Conservation (phyloP, 2,797 vertebrate species). For the Catamblyrhynchus diadema region DNA sequence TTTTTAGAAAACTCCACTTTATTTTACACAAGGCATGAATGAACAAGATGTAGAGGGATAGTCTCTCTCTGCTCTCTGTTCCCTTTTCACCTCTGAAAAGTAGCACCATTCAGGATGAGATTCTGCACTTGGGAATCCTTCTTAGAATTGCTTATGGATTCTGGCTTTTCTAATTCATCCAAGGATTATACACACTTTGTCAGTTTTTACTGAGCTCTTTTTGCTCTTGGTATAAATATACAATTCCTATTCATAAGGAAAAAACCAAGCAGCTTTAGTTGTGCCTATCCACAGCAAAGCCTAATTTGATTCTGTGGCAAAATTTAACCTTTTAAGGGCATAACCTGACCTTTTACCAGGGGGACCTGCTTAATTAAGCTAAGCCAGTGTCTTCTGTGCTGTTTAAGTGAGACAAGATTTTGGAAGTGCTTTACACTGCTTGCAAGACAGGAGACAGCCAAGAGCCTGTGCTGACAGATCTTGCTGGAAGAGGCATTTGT, state of each 20-base stretch:
- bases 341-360: neutral
- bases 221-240: neutral
- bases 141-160: neutral
- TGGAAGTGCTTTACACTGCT: neutral
- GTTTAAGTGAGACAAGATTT: neutral
- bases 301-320: neutral
- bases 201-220: neutral
- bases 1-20: neutral
- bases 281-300: neutral
- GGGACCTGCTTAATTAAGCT: neutral
- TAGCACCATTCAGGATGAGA: neutral
- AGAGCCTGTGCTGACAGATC: neutral
- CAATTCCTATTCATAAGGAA: neutral
- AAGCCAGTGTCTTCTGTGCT: neutral
- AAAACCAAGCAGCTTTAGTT: neutral
- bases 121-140: conserved; percentile 23
- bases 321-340: neutral
- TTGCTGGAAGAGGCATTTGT: neutral
- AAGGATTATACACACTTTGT: neutral
- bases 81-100: neutral
- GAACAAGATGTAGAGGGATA: neutral
- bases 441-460: neutral
- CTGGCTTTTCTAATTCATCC: conserved; percentile 45
- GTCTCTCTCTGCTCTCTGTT: conserved; percentile 5
- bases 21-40: neutral